phyloP scores from a whole-genome alignment of 2,113 vertebrate species.

The Hippocampus mohnikei region DNA sequence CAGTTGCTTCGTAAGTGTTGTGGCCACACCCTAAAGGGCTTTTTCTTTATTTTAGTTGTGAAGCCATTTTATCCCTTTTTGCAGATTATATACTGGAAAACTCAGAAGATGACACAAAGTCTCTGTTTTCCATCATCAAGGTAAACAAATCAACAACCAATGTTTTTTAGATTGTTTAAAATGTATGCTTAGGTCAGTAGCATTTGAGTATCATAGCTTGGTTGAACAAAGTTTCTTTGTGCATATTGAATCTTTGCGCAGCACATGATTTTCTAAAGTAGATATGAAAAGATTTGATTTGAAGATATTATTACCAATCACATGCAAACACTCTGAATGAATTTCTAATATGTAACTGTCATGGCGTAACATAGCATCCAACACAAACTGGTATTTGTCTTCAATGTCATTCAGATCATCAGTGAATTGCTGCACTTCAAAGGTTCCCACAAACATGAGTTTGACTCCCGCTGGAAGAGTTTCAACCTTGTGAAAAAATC shows the following conservation, averaged over 20 bases:
- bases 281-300: background rate
- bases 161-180: background rate
- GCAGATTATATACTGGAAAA: slow-evolving; percentile 88
- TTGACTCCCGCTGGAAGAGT: slow-evolving; percentile 97
- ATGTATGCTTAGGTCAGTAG: background rate
- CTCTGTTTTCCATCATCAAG: slow-evolving; percentile 96
- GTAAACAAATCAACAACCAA: slow-evolving; percentile 55
- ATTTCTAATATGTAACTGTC: background rate
- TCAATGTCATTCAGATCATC: slow-evolving; percentile 79
- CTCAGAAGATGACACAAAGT: slow-evolving; percentile 97
- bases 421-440: slow-evolving; percentile 91
- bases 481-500: slow-evolving; percentile 97
- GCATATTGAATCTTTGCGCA: background rate
- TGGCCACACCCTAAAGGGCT: background rate
- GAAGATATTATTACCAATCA: background rate
- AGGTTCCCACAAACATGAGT: slow-evolving; percentile 95
- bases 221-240: background rate
- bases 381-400: slow-evolving; percentile 16
- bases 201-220: background rate
- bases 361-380: background rate
- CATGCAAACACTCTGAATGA: background rate
- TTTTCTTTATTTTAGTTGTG: background rate
- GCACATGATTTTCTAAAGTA: background rate
- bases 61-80: slow-evolving; percentile 2
- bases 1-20: slow-evolving; percentile 86